Evolutionary conservation across 2,797 vertebrate species (phyloP), one percentile per base, ranked within the genome.

Genomic region (Thaleichthys pacificus): DNA sequence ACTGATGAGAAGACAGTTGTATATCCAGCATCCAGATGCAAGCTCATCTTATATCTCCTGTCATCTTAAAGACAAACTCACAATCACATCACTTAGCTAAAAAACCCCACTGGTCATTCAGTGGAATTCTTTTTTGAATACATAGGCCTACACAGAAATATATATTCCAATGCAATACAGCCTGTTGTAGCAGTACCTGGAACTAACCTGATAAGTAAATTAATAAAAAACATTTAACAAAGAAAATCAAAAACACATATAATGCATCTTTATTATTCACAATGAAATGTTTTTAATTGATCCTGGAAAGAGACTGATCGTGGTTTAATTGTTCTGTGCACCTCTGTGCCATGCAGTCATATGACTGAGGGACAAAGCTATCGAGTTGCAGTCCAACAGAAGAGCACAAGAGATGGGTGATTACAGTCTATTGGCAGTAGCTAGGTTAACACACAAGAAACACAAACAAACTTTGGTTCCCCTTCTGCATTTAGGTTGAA

Each of bases 391-490:
- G 49, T 82, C 63, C 54, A 35, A 79, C 76, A 74, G 64, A 12
- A 68, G 17, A 38, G n/a, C 75, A 72, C 60, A 11, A 70, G 12
- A 77, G 80, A 75, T 32, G 47, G 47, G 54, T 22, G 5, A 64
- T 74, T 60, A 77, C 62, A 67, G 58, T 80, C 32, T 70, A 80
- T 56, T 82, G 85, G 85, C 80, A 88, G 78, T 64, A 73, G 61
- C 68, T 77, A 66, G 14, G 38, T 73, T 74, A 77, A 80, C 54
- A 61, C 77, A 64, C 47, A 66, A 63, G 67, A 63, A 68, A 69
- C 70, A 68, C 24, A 74, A 32, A 80, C 58, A 81, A 84, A 80
- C 78, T 72, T 60, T 51, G 73, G 77, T 71, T 81, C 73, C 72
- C 4, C 32, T 60, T 68, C 69, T 64, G 58, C 61, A 71, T 15